Evolutionary conservation across 2,888 invertebrate species (phyloP), one percentile per base, ranked within the genome.

Genomic region (Zygothrica quintamaculata): DNA sequence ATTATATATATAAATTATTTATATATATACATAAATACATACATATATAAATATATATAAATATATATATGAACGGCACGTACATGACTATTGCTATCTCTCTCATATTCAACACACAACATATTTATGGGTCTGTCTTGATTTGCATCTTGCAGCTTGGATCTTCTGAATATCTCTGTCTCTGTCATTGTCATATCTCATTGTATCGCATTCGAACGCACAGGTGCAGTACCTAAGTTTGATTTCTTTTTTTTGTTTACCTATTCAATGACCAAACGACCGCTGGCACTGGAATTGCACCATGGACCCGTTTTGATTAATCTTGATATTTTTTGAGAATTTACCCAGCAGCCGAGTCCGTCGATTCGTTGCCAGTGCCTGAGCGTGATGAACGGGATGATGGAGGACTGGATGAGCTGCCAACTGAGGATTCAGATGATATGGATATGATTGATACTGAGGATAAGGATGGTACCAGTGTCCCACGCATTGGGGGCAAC

Each of bases 341-440:
- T 9, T 37, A 52, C 9, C 52, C 51, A 9, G 56, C 5, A 4
- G 59, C 9, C 1, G 73, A 65, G 11, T 73, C 73, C 9, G 60
- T 36, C 0, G 65, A 71, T 8, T 73, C 73, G 0, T 33, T 52
- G n/a, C 62, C 74, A 26, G 74, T 66, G 7, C 44, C 62, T 37
- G 68, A 66, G 8, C 51, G 79, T 5, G 79, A 74, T 4, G 76
- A 71, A 0, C 84, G 68, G 2, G 85, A 73, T 34, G 75, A 26
- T 9, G 86, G 80, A 3, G 85, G 81, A 13, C 75, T 61, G 12
- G 75, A 69, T 26, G 3, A 3, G 18, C 87, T 87, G 56, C 82
- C 88, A 46, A 87, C 86, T 42, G 90, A 90, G 37, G 89, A 89
- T 56, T 90, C 89, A 42, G 90, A 90, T 22, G 89, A 89, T 88